Conservation (phyloP, 64 coral and sea anemone species). For the Montipora capricornis region DNA sequence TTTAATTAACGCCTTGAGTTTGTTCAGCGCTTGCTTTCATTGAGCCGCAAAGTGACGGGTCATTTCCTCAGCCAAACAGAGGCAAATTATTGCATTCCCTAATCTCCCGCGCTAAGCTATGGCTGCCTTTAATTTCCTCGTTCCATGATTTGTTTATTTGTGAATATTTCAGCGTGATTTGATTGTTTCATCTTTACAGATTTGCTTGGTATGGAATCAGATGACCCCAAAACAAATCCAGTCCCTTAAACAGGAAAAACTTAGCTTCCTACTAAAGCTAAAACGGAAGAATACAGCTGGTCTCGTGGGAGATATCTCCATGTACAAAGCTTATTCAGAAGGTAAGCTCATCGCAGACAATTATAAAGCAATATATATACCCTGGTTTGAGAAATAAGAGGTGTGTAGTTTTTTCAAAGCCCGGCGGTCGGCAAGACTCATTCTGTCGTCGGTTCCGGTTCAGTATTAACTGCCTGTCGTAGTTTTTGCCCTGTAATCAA, state of each 20-base stretch:
- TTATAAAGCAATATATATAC: not conserved
- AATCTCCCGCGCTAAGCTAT: not conserved
- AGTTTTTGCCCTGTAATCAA: no score
- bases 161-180: not conserved
- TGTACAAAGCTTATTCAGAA: conserved; percentile 31
- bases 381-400: no score
- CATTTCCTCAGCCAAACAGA: no score
- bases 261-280: conserved; percentile 35
- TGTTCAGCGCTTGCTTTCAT: no score
- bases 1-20: no score
- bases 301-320: conserved; percentile 8
- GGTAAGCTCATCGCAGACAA: not conserved
- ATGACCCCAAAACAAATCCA: conserved; percentile 26
- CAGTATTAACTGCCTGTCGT: no score
- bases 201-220: conserved; percentile 58
- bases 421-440: no score
- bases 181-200: not conserved
- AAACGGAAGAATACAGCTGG: conserved; percentile 22
- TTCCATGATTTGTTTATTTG: not conserved
- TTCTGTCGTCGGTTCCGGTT: no score
- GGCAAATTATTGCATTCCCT: not conserved
- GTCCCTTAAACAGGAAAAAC: conserved; percentile 5
- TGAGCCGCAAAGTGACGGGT: no score
- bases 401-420: not conserved
- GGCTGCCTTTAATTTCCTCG: not conserved